Evolutionary conservation across 2,797 vertebrate species (phyloP).

Genomic region (Glyptemys insculpta): DNA sequence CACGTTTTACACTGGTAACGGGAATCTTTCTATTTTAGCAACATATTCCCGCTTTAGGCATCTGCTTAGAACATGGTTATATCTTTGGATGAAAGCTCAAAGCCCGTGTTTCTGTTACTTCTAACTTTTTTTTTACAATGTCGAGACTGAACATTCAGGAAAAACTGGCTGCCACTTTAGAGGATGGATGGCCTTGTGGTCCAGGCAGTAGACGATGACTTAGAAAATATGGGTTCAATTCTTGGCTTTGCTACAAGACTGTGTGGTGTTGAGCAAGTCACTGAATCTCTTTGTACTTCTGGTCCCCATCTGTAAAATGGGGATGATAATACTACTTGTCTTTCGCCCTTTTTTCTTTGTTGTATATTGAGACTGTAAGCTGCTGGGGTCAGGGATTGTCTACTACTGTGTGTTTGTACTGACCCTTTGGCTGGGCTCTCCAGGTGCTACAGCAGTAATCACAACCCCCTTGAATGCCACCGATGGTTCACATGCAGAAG

Average conservation of each 20-base stretch:
- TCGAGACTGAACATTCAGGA: no score
- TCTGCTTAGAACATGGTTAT: not conserved
- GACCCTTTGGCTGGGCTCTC: not conserved
- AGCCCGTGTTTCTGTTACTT: not conserved
- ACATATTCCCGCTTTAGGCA: not conserved
- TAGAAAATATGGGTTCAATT: not conserved
- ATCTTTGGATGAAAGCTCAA: not conserved
- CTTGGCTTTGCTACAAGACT: not conserved
- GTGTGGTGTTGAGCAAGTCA: not conserved
- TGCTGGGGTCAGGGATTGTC: not conserved
- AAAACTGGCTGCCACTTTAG: not conserved
- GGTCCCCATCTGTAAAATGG: constrained; percentile 26
- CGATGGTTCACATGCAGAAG: not conserved
- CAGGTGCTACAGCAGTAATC: not conserved
- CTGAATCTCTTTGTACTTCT: not conserved
- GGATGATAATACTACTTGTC: not conserved
- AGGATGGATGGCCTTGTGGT: not conserved
- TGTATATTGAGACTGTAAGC: not conserved
- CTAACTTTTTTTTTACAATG: no score
- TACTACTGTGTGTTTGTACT: not conserved
- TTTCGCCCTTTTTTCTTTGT: constrained; percentile 41
- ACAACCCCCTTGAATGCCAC: not conserved
- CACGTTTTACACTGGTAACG: not conserved
- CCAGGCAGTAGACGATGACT: not conserved
- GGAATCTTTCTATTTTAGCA: not conserved